phyloP scores from a whole-genome alignment of 1,140 invertebrate species.

The Bicyclus anynana region DNA sequence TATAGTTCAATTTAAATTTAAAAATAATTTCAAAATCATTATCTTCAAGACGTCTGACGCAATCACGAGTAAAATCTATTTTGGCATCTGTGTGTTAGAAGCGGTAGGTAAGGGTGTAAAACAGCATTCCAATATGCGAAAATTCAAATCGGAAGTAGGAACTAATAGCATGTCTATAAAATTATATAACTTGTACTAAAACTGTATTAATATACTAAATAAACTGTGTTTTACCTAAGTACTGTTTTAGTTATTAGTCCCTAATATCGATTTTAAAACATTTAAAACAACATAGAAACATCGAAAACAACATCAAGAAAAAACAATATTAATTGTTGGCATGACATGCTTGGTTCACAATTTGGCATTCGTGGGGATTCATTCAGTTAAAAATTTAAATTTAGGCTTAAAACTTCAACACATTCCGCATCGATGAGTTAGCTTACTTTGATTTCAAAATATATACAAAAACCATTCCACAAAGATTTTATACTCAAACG shows the following conservation, averaged over 20 bases:
- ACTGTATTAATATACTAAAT: too few relatives aligned
- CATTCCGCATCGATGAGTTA: constrained; percentile 6
- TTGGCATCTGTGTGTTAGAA: constrained; percentile 14
- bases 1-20: too few relatives aligned
- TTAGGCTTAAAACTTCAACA: constrained; percentile 33
- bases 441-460: background rate
- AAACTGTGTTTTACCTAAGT: too few relatives aligned
- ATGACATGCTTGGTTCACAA: constrained; percentile 36
- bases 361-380: constrained; percentile 21
- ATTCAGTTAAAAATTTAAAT: constrained; percentile 24
- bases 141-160: constrained; percentile 11
- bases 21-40: background rate
- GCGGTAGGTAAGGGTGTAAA: constrained; percentile 21
- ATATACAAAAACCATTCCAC: background rate
- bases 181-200: background rate
- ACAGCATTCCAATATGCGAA: constrained; percentile 15
- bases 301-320: constrained; percentile 22
- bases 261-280: constrained; percentile 3
- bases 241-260: too few relatives aligned
- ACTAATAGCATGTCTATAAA: background rate
- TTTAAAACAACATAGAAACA: constrained; percentile 23
- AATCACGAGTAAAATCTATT: constrained; percentile 13
- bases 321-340: constrained; percentile 28
- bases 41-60: background rate
- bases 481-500: background rate